Base-by-base conservation (phyloP, 2,888 invertebrate genomes). In the Luffia ferchaultella region DNA sequence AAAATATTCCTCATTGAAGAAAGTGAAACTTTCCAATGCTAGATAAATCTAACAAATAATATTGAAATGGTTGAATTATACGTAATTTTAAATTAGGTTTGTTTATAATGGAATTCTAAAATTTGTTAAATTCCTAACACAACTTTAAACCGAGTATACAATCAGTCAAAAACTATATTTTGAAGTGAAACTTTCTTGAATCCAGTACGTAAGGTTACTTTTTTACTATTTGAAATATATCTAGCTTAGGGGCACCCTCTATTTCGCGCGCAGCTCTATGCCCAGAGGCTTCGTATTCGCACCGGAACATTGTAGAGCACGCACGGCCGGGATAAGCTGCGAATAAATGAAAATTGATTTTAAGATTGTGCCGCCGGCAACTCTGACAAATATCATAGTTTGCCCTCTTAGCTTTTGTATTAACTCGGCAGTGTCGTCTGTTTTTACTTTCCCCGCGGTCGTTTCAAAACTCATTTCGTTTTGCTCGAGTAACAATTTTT, bases 291-390 rank as follows among this genome's bases (percentile, higher is more conserved):
- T 46, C 15, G 46, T 54, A 51, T 56, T 51, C 18, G 50, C 54
- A 49, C 46, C 67, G 42, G 30, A n/a, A 40, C 53, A 57, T 58
- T 60, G 65, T 62, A 66, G 69, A 68, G 70, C 72, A 65, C 68
- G 63, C 71, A 73, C 73, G 70, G 72, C 65, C 63, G 68, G 70
- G 80, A 76, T 82, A 80, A 82, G 82, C 80, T 67, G 73, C 73
- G 73, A 82, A 82, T 82, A 83, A 82, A 83, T 83, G 83, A 79
- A 82, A 83, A 83, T 83, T 82, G 83, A 83, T 83, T 83, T 78
- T 74, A 79, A 83, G 82, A 83, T 80, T 73, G 76, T 65, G 68
- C 64, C 16, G 65, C 63, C 68, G 61, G 58, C 59, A 60, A 54
- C 66, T 68, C 76, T 80, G 80, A 82, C 82, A 82, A 83, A 83